Percentiles rank a stretch among this genome's conserved stretches.
These are phyloP conservation scores for Odontocerum albicorne DNA, from an alignment of 2,888 invertebrate species.

Conservation along the genomic window DNA sequence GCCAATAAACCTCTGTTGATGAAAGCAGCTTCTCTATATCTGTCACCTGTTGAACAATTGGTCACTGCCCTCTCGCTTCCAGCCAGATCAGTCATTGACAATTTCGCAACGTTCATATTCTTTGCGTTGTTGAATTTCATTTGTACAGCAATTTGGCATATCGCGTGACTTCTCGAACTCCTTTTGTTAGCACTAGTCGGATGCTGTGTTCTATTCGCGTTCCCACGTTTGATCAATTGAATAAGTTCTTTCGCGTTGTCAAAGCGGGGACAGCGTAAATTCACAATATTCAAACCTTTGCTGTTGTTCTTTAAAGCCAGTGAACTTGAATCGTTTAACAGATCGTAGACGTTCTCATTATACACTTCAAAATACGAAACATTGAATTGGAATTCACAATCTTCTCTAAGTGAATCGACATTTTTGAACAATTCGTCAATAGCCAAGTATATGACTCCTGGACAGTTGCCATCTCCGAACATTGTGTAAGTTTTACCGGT, in stretches of 20 bases:
- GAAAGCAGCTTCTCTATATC: constrained; percentile 1
- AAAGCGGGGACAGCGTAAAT: not conserved
- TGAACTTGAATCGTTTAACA: not conserved
- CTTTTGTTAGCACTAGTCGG: constrained; percentile 2
- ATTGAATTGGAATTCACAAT: constrained; percentile 4
- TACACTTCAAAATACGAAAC: constrained; percentile 9
- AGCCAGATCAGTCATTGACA: constrained; percentile 9
- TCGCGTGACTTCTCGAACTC: constrained; percentile 13
- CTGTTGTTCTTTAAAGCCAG: not conserved
- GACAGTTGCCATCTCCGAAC: not conserved
- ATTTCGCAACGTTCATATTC: constrained; percentile 1
- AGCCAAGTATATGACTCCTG: constrained; percentile 2
- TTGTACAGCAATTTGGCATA: constrained; percentile 5
- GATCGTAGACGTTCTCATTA: constrained; percentile 11
- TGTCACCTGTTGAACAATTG: not conserved
- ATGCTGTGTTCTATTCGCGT: not conserved
- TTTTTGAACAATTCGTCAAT: constrained; percentile 2
- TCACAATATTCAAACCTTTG: not conserved
- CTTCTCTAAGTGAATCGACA: not conserved
- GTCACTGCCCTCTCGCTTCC: constrained; percentile 2
- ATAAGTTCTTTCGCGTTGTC: constrained; percentile 2
- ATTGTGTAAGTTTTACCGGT: constrained; percentile 11
- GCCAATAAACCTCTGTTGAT: constrained; percentile 8
- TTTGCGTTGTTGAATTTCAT: not conserved
- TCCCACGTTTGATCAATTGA: not conserved